phyloP scores from a whole-genome alignment of 1,140 invertebrate species.

The Medauroidea extradentata region DNA sequence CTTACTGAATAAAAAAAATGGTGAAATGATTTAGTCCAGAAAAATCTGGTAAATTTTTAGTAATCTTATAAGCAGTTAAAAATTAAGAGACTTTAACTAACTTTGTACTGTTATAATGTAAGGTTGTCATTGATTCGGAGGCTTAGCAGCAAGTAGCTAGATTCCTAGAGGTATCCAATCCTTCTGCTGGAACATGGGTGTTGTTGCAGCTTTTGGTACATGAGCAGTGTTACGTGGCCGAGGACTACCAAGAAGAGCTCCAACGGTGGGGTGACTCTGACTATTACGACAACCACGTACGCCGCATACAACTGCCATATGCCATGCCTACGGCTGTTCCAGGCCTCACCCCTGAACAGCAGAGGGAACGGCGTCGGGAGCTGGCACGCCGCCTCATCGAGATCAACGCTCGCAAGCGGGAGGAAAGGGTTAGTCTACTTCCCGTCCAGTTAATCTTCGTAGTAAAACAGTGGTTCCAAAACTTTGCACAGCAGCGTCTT shows the following conservation, averaged over 20 bases:
- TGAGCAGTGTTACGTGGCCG: slow-evolving; percentile 70
- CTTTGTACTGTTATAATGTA: no score
- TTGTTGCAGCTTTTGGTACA: slow-evolving; percentile 55
- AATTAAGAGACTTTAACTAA: no score
- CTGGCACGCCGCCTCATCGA: slow-evolving; percentile 74
- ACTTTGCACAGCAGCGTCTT: no score
- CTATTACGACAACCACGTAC: slow-evolving; percentile 79
- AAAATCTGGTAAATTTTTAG: no score
- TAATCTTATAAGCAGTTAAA: no score
- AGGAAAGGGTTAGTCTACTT: slow-evolving; percentile 58
- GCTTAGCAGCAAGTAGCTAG: no score
- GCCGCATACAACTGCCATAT: slow-evolving; percentile 80
- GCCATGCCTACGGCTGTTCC: slow-evolving; percentile 51
- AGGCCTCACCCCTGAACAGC: slow-evolving; percentile 60
- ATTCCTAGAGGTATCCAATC: no score
- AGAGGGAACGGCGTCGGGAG: slow-evolving; percentile 79
- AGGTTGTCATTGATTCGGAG: no score
- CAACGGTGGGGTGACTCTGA: slow-evolving; percentile 73
- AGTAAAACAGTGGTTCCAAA: no score
- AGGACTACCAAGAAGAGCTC: slow-evolving; percentile 75
- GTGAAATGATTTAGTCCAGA: no score
- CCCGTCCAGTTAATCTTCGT: background rate
- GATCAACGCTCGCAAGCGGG: slow-evolving; percentile 79
- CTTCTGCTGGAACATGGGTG: no score
- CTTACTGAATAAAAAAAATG: no score